Conservation (phyloP, 2,797 vertebrate genomes). For the Sarcophilus harrisii region DNA sequence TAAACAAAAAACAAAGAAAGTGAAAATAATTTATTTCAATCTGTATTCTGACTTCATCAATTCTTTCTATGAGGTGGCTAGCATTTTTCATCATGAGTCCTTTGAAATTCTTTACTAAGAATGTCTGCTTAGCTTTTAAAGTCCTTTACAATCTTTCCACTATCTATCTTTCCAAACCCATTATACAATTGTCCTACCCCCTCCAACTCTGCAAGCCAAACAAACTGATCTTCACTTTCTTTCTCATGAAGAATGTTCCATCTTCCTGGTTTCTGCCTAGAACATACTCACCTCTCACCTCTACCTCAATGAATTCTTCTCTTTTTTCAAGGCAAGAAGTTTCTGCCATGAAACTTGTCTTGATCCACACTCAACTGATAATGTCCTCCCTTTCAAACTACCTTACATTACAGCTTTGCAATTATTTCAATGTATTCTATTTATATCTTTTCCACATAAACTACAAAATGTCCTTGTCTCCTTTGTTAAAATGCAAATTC, state of each 20-base stretch:
- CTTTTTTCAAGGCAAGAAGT: neutral
- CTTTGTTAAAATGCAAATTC: neutral
- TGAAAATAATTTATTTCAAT: neutral
- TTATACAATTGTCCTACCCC: neutral
- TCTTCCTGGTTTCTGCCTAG: neutral
- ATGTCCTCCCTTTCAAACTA: neutral
- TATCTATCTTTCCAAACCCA: neutral
- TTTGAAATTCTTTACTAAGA: no score
- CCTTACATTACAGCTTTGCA: no score
- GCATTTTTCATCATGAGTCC: no score
- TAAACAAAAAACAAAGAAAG: neutral
- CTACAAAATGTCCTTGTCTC: neutral
- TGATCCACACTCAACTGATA: neutral
- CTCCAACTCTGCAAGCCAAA: neutral
- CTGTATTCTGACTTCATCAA: no score
- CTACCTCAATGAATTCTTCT: neutral
- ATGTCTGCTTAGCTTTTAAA: neutral
- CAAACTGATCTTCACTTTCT: neutral
- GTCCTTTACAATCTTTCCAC: neutral
- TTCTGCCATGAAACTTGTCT: neutral
- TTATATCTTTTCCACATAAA: neutral
- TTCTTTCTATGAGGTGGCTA: no score
- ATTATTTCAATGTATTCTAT: neutral
- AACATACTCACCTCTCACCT: neutral
- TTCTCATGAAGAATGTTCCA: neutral